phyloP scores from a whole-genome alignment of 2,888 invertebrate species.

The Drosophila cracens region DNA sequence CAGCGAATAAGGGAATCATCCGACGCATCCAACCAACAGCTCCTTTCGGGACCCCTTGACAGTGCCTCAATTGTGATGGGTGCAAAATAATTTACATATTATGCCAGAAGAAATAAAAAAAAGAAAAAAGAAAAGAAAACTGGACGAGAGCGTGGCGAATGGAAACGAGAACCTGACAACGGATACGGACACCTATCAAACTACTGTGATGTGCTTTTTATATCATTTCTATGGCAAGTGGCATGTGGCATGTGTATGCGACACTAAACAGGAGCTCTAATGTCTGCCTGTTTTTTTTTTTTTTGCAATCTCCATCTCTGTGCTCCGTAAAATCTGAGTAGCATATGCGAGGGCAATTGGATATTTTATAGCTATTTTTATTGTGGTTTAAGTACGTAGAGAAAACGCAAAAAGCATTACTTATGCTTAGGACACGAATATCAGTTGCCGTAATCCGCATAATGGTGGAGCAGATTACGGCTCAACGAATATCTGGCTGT shows the following conservation, averaged over 20 bases:
- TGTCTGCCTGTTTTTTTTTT: not conserved
- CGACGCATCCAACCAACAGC: slow-evolving; percentile 6
- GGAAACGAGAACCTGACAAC: slow-evolving; percentile 5
- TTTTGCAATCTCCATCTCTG: not conserved
- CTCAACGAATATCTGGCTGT: slow-evolving; percentile 27
- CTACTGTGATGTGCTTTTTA: slow-evolving; percentile 39
- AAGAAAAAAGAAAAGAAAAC: slow-evolving; percentile 3
- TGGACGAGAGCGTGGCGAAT: slow-evolving; percentile 17
- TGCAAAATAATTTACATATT: slow-evolving; percentile 75
- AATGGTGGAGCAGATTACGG: slow-evolving; percentile 52
- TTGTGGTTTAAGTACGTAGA: slow-evolving; percentile 26
- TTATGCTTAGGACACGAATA: slow-evolving; percentile 24
- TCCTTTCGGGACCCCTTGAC: not conserved
- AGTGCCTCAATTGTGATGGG: slow-evolving; percentile 42
- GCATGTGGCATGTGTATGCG: slow-evolving; percentile 26
- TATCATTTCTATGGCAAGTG: slow-evolving; percentile 20
- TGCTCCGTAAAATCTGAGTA: slow-evolving; percentile 23
- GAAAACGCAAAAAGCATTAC: slow-evolving; percentile 20
- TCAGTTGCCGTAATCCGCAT: slow-evolving; percentile 41
- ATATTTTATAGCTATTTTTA: slow-evolving; percentile 45
- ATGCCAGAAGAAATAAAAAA: slow-evolving; percentile 25
- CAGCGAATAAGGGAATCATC: slow-evolving; percentile 49
- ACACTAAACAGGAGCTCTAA: slow-evolving; percentile 20
- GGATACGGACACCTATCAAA: slow-evolving; percentile 43
- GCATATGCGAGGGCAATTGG: slow-evolving; percentile 49